Conservation (phyloP, 1,140 invertebrate genomes). For the Hydropsyche tenuis region DNA sequence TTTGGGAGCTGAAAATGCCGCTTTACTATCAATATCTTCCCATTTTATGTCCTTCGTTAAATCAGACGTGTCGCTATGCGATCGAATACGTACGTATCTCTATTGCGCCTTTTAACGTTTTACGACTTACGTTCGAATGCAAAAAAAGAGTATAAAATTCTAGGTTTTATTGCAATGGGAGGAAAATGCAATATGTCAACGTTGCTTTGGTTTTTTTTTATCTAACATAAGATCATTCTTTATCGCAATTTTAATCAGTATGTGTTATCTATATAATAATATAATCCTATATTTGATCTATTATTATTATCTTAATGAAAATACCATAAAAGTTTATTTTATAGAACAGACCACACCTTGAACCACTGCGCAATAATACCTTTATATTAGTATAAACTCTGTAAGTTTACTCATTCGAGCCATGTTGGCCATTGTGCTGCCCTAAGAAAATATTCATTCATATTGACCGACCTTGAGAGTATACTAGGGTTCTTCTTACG, state of each 20-base stretch:
- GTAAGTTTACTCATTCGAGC: background rate
- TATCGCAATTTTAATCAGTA: too few relatives aligned
- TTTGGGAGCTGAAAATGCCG: background rate
- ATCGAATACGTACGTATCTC: background rate
- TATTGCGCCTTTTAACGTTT: background rate
- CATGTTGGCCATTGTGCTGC: background rate
- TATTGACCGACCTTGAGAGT: conserved; percentile 5
- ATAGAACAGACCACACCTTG: background rate
- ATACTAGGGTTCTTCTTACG: background rate
- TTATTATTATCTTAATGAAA: too few relatives aligned
- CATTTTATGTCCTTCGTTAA: conserved; percentile 5
- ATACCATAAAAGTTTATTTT: too few relatives aligned
- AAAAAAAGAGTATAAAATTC: conserved; percentile 1
- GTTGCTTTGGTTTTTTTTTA: too few relatives aligned
- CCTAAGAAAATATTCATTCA: conserved; percentile 15
- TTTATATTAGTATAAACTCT: background rate
- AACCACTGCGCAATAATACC: background rate
- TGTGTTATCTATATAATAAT: too few relatives aligned
- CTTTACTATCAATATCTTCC: background rate
- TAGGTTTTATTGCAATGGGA: too few relatives aligned
- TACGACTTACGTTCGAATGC: conserved; percentile 2
- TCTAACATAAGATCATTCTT: too few relatives aligned
- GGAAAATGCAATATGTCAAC: too few relatives aligned
- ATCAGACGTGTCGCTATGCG: background rate
- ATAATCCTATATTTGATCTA: too few relatives aligned